These are phyloP conservation scores for cat (Felis catus) DNA, from an alignment of 2,113 vertebrate genomes.

Conservation along the genomic window DNA sequence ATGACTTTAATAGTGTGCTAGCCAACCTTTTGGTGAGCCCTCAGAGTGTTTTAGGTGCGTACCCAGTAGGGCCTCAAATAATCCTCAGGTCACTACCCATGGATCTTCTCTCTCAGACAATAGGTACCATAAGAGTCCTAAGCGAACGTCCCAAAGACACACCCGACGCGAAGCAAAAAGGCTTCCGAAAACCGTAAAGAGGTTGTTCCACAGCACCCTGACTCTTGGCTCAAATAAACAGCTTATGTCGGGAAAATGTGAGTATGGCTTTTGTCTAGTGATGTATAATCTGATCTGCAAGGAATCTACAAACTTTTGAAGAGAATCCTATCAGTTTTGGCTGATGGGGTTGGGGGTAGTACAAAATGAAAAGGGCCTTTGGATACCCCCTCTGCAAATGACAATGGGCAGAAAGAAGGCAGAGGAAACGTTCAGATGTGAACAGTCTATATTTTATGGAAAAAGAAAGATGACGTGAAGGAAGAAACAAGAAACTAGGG, in stretches of 20 bases:
- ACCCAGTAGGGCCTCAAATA: background rate
- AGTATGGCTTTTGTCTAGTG: background rate
- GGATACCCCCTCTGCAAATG: background rate
- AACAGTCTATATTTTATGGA: background rate
- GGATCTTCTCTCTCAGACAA: background rate
- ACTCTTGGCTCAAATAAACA: background rate
- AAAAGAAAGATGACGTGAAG: conserved; percentile 44
- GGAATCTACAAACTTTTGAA: background rate
- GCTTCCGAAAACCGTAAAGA: background rate
- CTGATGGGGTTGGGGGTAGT: background rate
- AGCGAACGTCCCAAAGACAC: background rate
- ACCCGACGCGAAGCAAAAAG: background rate
- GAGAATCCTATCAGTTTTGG: conserved; percentile 9
- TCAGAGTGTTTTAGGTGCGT: background rate
- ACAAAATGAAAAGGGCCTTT: background rate
- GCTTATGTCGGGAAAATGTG: background rate
- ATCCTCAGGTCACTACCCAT: background rate
- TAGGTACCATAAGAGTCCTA: background rate
- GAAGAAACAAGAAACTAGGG: conserved; percentile 23
- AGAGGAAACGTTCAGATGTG: background rate
- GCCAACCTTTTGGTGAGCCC: no score
- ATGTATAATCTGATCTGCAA: background rate
- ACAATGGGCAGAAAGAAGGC: background rate
- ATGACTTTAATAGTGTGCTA: background rate
- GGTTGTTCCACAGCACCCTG: background rate